Base-by-base conservation (phyloP, 1,140 invertebrate genomes). In the Lutraria rhynchaena region DNA sequence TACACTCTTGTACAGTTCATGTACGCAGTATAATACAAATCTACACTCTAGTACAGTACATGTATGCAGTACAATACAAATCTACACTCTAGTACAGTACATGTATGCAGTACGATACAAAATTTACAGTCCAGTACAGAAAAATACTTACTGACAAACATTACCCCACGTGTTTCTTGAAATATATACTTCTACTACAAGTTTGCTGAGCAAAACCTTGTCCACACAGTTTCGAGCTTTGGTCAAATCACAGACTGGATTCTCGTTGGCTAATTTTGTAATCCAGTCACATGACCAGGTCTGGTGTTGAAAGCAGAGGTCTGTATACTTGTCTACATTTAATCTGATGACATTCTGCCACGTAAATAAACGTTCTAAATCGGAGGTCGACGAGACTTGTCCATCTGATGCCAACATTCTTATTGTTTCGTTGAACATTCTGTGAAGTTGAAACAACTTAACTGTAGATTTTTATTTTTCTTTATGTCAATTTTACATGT, bases 351-450 rank as follows among this genome's bases (percentile, higher is more conserved):
- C 37, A 7, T 69, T 35, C 27, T 53, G 65, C 65, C 65, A 69
- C 13, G 49, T 29, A 22, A 69, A 69, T 13, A 69, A 31, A 31
- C 24, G 2, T 19, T 49, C 41, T 3, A 53, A 7, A 22, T 7
- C 29, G 3, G 41, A 44, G 31, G 17, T 41, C 44, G 44, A 15
- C 5, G 41, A 53, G 41, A 31, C 29, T 15, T 41, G 5, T 24
- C 27, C 35, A 15, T 51, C 44, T 3, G 41, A n/a, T 3, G 44
- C 65, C 5, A 44, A 41, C 19, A 17, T 22, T 29, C 11, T 27
- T 33, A 69, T 1, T 69, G 65, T 69, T 17, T 35, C 44, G 31
- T 69, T 69, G 37, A 27, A 69, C 37, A 69, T 31, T 19, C 65
- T 69, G 44, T 19, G 51, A 51, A 35, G 31, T 22, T n/a, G n/a